Evolutionary conservation across 1,140 invertebrate species (phyloP).

Genomic region (Hermatobates lingyangjiaoensis): DNA sequence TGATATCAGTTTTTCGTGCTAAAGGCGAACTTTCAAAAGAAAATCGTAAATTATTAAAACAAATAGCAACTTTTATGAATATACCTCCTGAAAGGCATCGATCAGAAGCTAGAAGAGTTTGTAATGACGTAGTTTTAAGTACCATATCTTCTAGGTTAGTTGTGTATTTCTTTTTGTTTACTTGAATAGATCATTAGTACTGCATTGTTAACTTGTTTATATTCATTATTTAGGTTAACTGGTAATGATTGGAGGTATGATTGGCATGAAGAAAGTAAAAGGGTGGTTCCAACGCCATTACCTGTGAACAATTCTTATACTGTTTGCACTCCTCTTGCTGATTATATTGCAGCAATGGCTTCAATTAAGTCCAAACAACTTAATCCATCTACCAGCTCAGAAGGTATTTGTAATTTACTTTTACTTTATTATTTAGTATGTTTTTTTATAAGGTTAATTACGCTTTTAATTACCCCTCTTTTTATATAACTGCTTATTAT

Average conservation of each 20-base stretch:
- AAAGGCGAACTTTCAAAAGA: background rate
- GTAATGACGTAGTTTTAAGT: background rate
- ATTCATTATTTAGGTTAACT: background rate
- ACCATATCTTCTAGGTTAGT: constrained; percentile 1
- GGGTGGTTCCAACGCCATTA: background rate
- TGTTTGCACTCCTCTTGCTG: background rate
- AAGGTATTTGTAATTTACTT: too few species aligned
- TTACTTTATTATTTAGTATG: too few species aligned
- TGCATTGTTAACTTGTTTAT: too few species aligned
- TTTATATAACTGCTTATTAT: too few species aligned
- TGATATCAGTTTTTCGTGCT: constrained; percentile 1
- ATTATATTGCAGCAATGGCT: background rate
- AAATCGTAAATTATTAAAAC: background rate
- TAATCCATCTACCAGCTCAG: too few species aligned
- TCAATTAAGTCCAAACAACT: too few species aligned
- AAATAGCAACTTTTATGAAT: background rate
- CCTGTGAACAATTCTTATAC: background rate
- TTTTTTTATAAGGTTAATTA: too few species aligned
- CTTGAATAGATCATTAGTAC: too few species aligned
- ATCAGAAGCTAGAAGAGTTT: constrained; percentile 1
- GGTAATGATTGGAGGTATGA: background rate
- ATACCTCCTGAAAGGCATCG: background rate
- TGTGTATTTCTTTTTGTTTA: too few species aligned
- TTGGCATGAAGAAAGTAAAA: background rate
- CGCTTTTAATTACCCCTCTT: too few species aligned